Evolutionary conservation across 2,797 vertebrate genomes (phyloP).

Genomic region (Ptychadena robeensis): DNA sequence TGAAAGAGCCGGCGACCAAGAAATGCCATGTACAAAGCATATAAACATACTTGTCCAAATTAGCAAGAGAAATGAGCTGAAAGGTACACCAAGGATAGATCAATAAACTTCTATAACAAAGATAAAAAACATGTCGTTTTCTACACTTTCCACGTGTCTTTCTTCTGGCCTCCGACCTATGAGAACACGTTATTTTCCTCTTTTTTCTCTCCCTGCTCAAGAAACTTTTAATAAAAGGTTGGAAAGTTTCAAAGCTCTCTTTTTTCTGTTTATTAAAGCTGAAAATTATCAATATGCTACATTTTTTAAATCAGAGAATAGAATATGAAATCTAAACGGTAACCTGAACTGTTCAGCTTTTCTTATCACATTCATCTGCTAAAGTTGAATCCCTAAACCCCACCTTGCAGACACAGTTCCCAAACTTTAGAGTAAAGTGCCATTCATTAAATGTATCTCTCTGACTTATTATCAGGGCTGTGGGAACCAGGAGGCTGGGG

Average conservation of each 20-base stretch:
- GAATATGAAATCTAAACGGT: too few relatives aligned
- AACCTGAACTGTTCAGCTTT: too few relatives aligned
- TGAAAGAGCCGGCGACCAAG: constrained; percentile 20
- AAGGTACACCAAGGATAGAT: constrained; percentile 25
- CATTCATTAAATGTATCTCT: too few relatives aligned
- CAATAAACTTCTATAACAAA: constrained; percentile 14
- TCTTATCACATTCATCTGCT: too few relatives aligned
- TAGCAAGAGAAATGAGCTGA: constrained; percentile 13
- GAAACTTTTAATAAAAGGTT: constrained; percentile 5
- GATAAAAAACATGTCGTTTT: background rate
- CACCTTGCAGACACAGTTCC: too few relatives aligned
- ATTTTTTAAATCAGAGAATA: background rate
- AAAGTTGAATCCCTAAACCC: too few relatives aligned
- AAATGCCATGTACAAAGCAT: constrained; percentile 15
- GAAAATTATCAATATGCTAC: background rate
- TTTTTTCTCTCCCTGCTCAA: background rate
- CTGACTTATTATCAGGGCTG: too few relatives aligned
- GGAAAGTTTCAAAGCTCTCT: background rate
- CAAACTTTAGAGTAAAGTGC: too few relatives aligned
- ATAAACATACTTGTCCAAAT: constrained; percentile 37
- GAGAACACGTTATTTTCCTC: background rate
- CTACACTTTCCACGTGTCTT: background rate
- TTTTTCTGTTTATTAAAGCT: background rate
- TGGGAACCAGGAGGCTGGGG: too few relatives aligned
- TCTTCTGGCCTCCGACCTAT: background rate